Conservation (phyloP, 2,888 invertebrate species). For the Sabellastarte sp. region DNA sequence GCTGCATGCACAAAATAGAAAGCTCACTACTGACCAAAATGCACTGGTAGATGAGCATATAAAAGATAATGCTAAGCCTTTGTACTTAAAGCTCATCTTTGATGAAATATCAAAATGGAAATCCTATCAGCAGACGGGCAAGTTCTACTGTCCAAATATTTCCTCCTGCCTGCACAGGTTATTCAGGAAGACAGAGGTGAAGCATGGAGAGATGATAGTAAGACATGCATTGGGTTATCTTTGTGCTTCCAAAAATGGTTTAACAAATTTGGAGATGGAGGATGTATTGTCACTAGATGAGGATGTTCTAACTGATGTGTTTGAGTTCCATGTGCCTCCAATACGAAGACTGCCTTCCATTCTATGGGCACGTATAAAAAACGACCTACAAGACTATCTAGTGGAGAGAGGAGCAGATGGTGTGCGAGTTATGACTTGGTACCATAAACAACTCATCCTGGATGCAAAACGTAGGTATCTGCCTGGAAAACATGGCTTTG, state of each 20-base stretch:
- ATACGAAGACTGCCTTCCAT: constrained; percentile 18
- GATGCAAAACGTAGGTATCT: too few species aligned
- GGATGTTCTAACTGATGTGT: constrained; percentile 38
- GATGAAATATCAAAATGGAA: constrained; percentile 99
- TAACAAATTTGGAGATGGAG: constrained; percentile 44
- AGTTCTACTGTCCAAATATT: too few species aligned
- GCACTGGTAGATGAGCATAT: too few species aligned
- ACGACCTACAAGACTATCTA: constrained; percentile 25
- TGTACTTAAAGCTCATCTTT: constrained; percentile 95
- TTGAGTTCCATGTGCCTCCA: constrained; percentile 22
- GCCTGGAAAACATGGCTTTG: too few species aligned
- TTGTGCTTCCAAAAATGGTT: constrained; percentile 38
- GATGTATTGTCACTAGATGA: constrained; percentile 50
- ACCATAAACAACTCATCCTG: constrained; percentile 23
- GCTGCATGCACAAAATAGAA: too few species aligned
- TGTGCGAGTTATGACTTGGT: constrained; percentile 15
- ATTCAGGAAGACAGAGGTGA: constrained; percentile 94
- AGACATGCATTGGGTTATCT: constrained; percentile 73
- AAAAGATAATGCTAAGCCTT: too few species aligned
- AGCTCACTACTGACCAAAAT: too few species aligned
- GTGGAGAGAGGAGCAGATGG: constrained; percentile 25
- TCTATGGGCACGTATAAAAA: constrained; percentile 16
- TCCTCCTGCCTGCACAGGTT: constrained; percentile 89
- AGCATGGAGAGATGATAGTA: constrained; percentile 63
- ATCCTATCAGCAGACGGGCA: constrained; percentile 84